A percentile compares a stretch with the other conserved stretches of the same genome.
These are phyloP conservation scores for Calliopsis andreniformis DNA, from an alignment of 1,140 invertebrate genomes.

Conservation along the genomic window DNA sequence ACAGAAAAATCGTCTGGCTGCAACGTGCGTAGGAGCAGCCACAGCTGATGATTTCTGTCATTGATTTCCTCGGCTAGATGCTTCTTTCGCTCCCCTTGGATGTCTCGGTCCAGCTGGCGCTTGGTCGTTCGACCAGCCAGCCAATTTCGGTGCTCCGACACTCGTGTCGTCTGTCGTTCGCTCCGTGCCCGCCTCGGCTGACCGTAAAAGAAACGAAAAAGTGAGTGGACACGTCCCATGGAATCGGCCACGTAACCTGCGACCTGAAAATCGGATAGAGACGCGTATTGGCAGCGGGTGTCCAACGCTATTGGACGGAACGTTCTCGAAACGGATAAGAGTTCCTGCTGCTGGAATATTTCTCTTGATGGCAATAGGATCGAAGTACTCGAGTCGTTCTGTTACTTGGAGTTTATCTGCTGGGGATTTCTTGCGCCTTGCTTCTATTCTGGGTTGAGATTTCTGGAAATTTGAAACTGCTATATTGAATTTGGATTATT, in stretches of 20 bases:
- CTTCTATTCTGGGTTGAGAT: neutral
- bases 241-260: conserved; percentile 6
- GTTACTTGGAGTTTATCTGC: neutral
- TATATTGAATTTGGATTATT: too few relatives aligned
- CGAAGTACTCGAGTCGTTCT: neutral
- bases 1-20: conserved; percentile 70
- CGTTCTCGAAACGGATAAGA: conserved; percentile 13
- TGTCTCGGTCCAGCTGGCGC: neutral
- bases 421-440: neutral
- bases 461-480: too few relatives aligned
- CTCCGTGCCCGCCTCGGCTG: conserved; percentile 5
- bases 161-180: conserved; percentile 21
- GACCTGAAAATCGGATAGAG: neutral
- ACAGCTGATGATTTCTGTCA: too few relatives aligned
- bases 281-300: neutral
- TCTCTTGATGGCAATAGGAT: neutral
- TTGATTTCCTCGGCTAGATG: too few relatives aligned
- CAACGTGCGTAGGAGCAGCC: conserved; percentile 55
- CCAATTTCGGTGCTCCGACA: conserved; percentile 31
- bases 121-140: neutral
- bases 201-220: conserved; percentile 43
- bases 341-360: neutral
- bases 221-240: neutral
- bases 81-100: too few relatives aligned
- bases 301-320: neutral